Base-by-base conservation (phyloP, 1,140 invertebrate genomes). In the Polypedilum pembai region DNA sequence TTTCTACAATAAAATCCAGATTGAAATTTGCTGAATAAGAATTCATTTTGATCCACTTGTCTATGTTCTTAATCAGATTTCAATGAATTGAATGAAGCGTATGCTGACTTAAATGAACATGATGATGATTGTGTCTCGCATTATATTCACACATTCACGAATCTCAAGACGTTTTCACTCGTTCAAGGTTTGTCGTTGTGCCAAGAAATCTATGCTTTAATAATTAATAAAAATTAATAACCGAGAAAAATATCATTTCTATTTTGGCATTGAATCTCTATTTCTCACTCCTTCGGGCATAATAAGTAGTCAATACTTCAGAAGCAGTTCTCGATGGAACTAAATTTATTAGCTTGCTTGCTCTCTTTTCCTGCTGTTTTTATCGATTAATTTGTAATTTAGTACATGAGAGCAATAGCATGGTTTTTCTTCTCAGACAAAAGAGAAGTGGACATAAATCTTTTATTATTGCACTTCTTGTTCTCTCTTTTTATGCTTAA, bases 181-280 rank as follows among this genome's bases (percentile, higher is more conserved):
- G 2, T 8, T 69, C 65, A 69, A 69, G 65, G 65, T 18, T 69
- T 69, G 65, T 69, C 65, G 17, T 18, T 18, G 65, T 18, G 65
- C 65, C 65, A 69, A 69, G 65, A 69, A 69, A 69, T 69, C 65
- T 69, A 69, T 69, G 65, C 65, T 69, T 21, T 20, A 69, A 66
- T 66, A 66, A 66, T 66, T 66, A 66, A 66, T 66, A 66, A 69
- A 69, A 69, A 69, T 69, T 69, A 69, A 69, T 69, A 69, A 69
- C 65, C 65, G 18, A 69, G 65, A 20, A 69, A 69, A 69, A 69
- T 8, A 69, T 8, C n/a, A 69, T 56, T 15, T 69, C 17, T 18
- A 20, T n/a, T 69, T 69, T 69, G 65, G 65, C 65, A 69, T 20
- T 69, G 65, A 69, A 20, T 69, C 65, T 69, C 63, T 8, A 45